These are phyloP conservation scores for Bombycilla garrulus DNA, from an alignment of 2,113 vertebrate species.

Conservation along the genomic window DNA sequence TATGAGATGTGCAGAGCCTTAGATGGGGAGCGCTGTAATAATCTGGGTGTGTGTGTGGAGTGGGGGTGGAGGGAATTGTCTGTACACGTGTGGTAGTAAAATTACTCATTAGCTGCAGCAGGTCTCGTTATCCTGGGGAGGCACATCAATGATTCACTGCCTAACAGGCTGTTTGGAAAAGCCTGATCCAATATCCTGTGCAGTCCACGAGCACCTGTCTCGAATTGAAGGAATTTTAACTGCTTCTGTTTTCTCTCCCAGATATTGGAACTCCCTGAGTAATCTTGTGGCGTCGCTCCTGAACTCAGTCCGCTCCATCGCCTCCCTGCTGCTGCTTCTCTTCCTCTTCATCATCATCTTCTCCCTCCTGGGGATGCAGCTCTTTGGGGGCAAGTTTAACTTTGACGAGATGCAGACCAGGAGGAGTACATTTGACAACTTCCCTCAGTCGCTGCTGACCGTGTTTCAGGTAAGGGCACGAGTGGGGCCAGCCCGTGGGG, in stretches of 20 bases:
- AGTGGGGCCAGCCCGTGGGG: not conserved
- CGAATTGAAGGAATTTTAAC: not conserved
- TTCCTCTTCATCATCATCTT: slow-evolving; percentile 99
- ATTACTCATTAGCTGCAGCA: slow-evolving; percentile 51
- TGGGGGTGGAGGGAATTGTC: not conserved
- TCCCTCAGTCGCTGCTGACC: slow-evolving; percentile 96
- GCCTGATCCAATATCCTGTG: not conserved
- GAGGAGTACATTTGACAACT: slow-evolving; percentile 97
- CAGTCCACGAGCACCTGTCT: not conserved
- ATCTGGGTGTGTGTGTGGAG: not conserved
- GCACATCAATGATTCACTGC: slow-evolving; percentile 43
- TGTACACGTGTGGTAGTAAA: slow-evolving; percentile 43
- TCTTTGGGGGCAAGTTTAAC: slow-evolving; percentile 99
- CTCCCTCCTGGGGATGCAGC: slow-evolving; percentile 98
- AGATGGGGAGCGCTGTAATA: slow-evolving; percentile 10
- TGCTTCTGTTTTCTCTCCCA: slow-evolving; percentile 35
- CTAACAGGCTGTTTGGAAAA: slow-evolving; percentile 47
- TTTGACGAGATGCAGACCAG: slow-evolving; percentile 94
- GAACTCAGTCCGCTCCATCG: slow-evolving; percentile 98
- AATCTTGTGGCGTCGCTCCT: slow-evolving; percentile 96
- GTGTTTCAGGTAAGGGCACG: slow-evolving; percentile 89
- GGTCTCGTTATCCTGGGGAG: slow-evolving; percentile 42
- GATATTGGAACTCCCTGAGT: slow-evolving; percentile 98
- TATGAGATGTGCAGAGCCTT: not conserved
- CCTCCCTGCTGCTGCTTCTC: slow-evolving; percentile 93